Percentiles rank a stretch among this genome's conserved stretches.
Conservation (phyloP, 53 echinoderm and acorn worm genomes). For the Luidia sarsii region DNA sequence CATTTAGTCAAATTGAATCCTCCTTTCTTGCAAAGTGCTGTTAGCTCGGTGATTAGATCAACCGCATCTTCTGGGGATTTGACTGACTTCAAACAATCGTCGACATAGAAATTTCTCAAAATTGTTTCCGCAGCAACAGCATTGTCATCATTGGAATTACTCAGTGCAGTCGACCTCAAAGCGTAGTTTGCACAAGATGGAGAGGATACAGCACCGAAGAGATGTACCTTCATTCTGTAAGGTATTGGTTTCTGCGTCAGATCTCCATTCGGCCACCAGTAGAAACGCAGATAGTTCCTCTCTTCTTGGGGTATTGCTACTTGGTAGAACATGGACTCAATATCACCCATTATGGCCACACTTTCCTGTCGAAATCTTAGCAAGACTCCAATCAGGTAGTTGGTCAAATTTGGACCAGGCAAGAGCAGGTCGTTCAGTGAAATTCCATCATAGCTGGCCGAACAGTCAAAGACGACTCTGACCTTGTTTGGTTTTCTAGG, state of each 20-base stretch:
- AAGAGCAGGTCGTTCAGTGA: constrained; percentile 28
- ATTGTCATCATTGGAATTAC: constrained; percentile 36
- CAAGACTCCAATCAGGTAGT: constrained; percentile 30
- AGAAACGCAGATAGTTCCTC: constrained; percentile 60
- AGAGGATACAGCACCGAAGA: constrained; percentile 57
- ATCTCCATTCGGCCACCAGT: constrained; percentile 63
- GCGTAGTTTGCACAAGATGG: constrained; percentile 64
- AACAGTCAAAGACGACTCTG: no score
- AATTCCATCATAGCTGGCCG: constrained; percentile 25
- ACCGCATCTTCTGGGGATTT: constrained; percentile 20
- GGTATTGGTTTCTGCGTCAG: constrained; percentile 2
- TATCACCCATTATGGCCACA: constrained; percentile 49
- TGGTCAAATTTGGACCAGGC: constrained; percentile 40
- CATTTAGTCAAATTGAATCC: constrained; percentile 69
- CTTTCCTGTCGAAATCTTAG: constrained; percentile 24
- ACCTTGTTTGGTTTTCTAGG: constrained; percentile 24
- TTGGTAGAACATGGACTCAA: constrained; percentile 73
- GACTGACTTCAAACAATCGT: constrained; percentile 59
- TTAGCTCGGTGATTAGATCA: constrained; percentile 46
- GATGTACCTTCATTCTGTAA: constrained; percentile 57
- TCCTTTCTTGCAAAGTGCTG: constrained; percentile 49
- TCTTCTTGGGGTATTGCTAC: constrained; percentile 50
- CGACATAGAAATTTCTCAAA: constrained; percentile 63
- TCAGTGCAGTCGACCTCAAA: constrained; percentile 45
- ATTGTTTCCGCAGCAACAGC: constrained; percentile 18